phyloP scores from a whole-genome alignment of 2,797 vertebrate genomes.

The Choloepus didactylus region DNA sequence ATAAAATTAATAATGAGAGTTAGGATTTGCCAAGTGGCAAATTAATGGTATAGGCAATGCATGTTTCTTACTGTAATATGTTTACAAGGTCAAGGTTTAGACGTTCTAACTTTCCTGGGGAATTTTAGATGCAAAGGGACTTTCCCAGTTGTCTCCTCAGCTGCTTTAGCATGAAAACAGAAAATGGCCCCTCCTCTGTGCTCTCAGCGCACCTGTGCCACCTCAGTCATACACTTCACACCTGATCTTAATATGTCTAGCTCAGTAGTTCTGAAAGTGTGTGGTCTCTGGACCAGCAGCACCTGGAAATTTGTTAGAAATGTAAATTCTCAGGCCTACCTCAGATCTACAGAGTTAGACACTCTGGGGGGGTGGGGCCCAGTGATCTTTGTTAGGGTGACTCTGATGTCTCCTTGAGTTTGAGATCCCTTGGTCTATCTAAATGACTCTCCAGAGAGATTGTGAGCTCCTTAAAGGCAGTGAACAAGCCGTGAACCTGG shows the following conservation, averaged over 20 bases:
- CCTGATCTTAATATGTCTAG: background rate
- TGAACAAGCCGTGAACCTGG: background rate
- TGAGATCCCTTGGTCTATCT: background rate
- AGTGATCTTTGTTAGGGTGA: background rate
- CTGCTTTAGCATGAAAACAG: conserved; percentile 60
- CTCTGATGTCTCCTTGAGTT: background rate
- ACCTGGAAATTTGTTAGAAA: conserved; percentile 74
- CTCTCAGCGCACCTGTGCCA: conserved; percentile 62
- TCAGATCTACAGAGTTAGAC: conserved; percentile 52
- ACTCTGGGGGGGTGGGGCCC: background rate
- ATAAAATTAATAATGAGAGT: conserved; percentile 50
- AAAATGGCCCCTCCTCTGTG: conserved; percentile 54
- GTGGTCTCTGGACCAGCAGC: conserved; percentile 18
- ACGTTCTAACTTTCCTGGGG: conserved; percentile 75
- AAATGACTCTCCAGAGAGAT: background rate
- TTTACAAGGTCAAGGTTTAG: conserved; percentile 61
- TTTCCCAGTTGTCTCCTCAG: conserved; percentile 71
- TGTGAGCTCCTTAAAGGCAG: conserved; percentile 16
- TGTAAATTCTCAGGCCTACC: conserved; percentile 68
- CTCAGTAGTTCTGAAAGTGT: conserved; percentile 56
- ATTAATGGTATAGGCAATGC: conserved; percentile 15
- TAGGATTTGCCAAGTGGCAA: conserved; percentile 34
- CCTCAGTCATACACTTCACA: background rate
- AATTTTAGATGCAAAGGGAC: conserved; percentile 81
- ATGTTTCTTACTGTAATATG: conserved; percentile 58